Percentiles rank a stretch among this genome's conserved stretches.
These are phyloP conservation scores for Chaetura pelagica DNA, from an alignment of 2,113 vertebrate species.

Conservation along the genomic window DNA sequence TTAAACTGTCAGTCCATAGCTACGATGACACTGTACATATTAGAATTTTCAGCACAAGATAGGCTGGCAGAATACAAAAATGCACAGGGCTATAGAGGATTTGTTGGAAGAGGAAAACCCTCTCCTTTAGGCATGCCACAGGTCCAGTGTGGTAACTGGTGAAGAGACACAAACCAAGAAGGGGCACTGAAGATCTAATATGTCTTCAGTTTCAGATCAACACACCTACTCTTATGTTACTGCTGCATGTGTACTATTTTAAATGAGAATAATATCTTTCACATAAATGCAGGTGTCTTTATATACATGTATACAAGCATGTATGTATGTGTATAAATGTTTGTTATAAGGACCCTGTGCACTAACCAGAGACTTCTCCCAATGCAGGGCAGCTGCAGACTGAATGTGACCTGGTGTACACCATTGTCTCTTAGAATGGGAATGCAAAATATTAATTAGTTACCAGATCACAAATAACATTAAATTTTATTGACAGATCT, in stretches of 20 bases:
- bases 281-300: not conserved
- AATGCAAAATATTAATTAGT: not conserved
- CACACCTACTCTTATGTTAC: not conserved
- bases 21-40: not conserved
- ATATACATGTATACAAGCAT: accelerated
- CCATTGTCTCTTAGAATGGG: not conserved
- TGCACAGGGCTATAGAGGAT: not conserved
- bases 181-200: not conserved
- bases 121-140: not conserved
- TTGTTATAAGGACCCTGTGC: not conserved
- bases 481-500: not conserved
- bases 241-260: not conserved
- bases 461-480: not conserved
- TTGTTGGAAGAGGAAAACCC: not conserved
- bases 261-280: not conserved
- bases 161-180: not conserved
- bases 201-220: not conserved
- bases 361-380: not conserved
- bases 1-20: not conserved
- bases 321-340: not conserved
- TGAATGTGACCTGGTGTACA: not conserved
- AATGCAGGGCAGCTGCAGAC: not conserved
- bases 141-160: not conserved
- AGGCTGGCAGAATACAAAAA: not conserved
- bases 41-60: not conserved